phyloP scores from a whole-genome alignment of 2,113 vertebrate species.

The Stigmatopora argus region DNA sequence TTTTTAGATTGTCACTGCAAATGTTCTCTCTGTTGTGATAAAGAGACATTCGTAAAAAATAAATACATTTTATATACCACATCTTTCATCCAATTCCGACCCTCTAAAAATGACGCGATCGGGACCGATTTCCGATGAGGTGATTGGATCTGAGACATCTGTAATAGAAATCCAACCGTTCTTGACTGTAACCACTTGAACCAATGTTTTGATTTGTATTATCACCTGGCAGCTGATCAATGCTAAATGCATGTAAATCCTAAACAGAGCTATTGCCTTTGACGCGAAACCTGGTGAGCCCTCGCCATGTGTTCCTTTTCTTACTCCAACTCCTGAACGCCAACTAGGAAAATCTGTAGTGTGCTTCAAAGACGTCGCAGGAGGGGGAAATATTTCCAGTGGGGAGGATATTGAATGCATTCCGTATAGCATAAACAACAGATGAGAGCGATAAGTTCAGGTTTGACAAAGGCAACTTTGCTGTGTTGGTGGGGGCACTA shows the following conservation, averaged over 20 bases:
- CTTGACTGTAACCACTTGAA: too few species aligned
- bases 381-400: background rate
- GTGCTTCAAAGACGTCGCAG: constrained; percentile 43
- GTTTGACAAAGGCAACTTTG: constrained; percentile 52
- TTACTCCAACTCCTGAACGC: constrained; percentile 50
- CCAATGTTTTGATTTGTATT: too few species aligned
- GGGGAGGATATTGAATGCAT: constrained; percentile 52
- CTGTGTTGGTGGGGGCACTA: constrained; percentile 43
- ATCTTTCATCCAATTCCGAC: too few species aligned
- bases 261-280: constrained; percentile 35
- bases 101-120: too few species aligned
- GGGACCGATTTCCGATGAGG: too few species aligned
- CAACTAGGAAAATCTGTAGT: constrained; percentile 41
- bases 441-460: constrained; percentile 48
- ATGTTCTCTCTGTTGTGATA: too few species aligned
- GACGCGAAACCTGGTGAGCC: constrained; percentile 53
- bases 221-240: too few species aligned
- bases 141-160: too few species aligned
- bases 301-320: constrained; percentile 47
- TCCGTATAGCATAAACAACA: constrained; percentile 48
- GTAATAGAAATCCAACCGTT: too few species aligned
- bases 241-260: constrained; percentile 23
- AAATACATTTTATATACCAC: too few species aligned
- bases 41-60: too few species aligned
- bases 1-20: too few species aligned